These are phyloP conservation scores for Lepidurus packardi DNA, from an alignment of 1,140 invertebrate genomes.

Conservation along the genomic window DNA sequence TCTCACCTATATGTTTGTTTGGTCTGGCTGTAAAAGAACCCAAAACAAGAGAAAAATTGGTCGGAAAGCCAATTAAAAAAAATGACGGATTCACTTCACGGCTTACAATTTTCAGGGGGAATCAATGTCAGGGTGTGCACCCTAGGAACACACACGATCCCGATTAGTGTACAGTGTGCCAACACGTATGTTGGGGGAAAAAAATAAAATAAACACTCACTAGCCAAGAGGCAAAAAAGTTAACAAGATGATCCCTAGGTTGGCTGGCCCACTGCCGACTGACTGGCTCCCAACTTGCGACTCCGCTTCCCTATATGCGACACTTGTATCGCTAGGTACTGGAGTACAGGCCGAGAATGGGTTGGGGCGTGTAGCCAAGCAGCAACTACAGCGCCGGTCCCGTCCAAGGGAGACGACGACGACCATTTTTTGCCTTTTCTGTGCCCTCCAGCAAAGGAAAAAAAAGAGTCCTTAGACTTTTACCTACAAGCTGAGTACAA, in stretches of 20 bases:
- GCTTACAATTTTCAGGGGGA: no score
- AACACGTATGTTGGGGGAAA: no score
- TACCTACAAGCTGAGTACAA: background rate
- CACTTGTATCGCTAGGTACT: background rate
- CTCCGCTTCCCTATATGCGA: background rate
- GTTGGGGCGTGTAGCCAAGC: background rate
- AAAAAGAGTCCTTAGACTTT: background rate
- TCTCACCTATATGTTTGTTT: no score
- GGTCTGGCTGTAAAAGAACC: no score
- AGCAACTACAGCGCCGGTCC: background rate
- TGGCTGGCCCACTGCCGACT: conserved; percentile 16
- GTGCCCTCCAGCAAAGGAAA: no score
- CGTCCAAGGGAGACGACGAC: background rate
- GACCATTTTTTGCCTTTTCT: no score
- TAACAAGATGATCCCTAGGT: background rate
- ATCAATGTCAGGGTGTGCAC: no score
- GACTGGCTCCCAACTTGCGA: background rate
- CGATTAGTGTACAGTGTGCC: no score
- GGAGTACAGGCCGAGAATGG: background rate
- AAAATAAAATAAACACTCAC: background rate
- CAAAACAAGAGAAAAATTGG: no score
- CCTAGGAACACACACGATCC: no score
- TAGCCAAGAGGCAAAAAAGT: background rate
- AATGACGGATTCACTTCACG: no score
- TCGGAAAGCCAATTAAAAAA: no score